A percentile compares a stretch with the other conserved stretches of the same genome.
Conservation (phyloP, 2,113 vertebrate genomes). For the Brienomyrus longianalis region DNA sequence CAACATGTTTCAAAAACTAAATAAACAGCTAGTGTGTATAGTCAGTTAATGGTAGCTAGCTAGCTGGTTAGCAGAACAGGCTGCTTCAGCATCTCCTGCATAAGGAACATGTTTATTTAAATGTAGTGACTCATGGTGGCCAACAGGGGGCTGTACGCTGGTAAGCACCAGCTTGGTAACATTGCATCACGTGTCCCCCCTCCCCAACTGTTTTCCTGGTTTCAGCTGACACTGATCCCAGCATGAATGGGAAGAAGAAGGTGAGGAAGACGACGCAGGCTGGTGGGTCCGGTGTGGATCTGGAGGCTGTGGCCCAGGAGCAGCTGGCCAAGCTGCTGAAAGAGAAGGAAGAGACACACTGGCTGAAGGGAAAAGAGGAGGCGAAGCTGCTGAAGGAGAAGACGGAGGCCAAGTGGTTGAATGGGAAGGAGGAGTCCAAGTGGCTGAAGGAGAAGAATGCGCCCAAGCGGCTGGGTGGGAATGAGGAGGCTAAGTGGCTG, state of each 20-base stretch:
- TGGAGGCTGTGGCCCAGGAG: conserved; percentile 48
- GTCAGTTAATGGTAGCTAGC: neutral
- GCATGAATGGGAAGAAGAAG: conserved; percentile 32
- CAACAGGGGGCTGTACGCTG: neutral
- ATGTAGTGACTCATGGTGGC: neutral
- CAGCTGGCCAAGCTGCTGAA: conserved; percentile 42
- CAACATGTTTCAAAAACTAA: too few species aligned
- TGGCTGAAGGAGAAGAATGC: too few species aligned
- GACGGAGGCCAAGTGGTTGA: too few species aligned
- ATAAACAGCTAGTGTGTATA: too few species aligned
- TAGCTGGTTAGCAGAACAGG: neutral
- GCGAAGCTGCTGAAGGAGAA: conserved; percentile 15
- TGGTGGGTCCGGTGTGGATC: conserved; percentile 29
- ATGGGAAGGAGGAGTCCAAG: too few species aligned
- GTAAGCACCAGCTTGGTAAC: neutral
- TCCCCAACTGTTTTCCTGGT: neutral
- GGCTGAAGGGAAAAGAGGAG: conserved; percentile 38
- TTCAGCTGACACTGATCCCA: conserved; percentile 35
- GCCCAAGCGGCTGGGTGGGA: neutral
- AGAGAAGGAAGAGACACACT: neutral
- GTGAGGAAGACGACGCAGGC: conserved; percentile 37
- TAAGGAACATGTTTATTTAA: neutral
- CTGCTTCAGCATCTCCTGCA: neutral
- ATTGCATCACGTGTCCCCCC: neutral
- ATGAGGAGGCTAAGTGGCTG: neutral